These are phyloP conservation scores for Percopsis omiscomaycus DNA, from an alignment of 2,797 vertebrate genomes.

Conservation along the genomic window DNA sequence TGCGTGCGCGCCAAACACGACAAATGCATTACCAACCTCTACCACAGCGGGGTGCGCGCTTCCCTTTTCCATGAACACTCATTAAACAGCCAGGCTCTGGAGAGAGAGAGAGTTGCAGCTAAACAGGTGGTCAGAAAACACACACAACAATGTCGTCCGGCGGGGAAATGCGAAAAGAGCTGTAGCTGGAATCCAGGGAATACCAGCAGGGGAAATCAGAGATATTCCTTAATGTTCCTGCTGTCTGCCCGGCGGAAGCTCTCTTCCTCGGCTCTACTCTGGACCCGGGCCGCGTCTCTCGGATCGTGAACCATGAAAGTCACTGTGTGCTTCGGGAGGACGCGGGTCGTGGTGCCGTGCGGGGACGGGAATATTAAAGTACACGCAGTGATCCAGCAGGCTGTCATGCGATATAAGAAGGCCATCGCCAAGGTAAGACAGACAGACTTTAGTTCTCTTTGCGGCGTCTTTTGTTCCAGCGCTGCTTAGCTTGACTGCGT, in stretches of 20 bases:
- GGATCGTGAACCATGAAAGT: constrained; percentile 88
- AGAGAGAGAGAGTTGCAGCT: constrained; percentile 27
- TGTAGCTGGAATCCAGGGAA: constrained; percentile 34
- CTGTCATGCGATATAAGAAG: constrained; percentile 92
- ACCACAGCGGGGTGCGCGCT: not conserved
- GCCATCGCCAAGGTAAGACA: constrained; percentile 92
- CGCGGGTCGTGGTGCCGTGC: constrained; percentile 96
- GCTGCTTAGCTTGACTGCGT: too few species aligned
- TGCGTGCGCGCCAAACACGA: too few species aligned
- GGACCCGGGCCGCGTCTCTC: not conserved
- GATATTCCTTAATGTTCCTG: constrained; percentile 48
- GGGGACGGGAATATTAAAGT: constrained; percentile 91
- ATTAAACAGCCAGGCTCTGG: constrained; percentile 29
- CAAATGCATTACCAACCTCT: not conserved
- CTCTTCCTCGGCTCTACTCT: constrained; percentile 36
- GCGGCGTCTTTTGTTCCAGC: too few species aligned
- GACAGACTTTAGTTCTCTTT: not conserved
- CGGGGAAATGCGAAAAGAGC: constrained; percentile 40
- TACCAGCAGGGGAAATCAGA: constrained; percentile 11
- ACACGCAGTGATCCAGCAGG: constrained; percentile 88
- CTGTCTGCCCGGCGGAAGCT: constrained; percentile 24
- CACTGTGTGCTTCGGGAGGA: constrained; percentile 94
- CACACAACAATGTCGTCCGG: constrained; percentile 64
- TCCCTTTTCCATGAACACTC: constrained; percentile 32
- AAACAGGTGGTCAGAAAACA: constrained; percentile 75